Base-by-base conservation (phyloP, 2,888 invertebrate species). In the Caenorhabditis japonica region DNA sequence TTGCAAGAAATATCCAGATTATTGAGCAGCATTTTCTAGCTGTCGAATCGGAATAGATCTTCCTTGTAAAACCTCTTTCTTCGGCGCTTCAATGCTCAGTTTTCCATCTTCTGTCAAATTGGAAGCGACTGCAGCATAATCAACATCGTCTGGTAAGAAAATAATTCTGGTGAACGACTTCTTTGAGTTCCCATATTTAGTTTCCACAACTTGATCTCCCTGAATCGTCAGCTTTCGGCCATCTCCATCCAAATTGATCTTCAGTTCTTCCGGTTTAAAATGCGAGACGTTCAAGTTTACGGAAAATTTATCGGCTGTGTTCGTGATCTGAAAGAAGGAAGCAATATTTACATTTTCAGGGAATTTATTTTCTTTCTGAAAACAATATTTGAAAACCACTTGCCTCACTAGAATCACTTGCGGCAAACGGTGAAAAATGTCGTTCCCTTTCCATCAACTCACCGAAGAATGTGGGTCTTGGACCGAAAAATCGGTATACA, bases 201-300 rank as follows among this genome's bases (percentile, higher is more conserved):
- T 47, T 19, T 55, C 39, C 12, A 56, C 39, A 30, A 68, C 68
- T 30, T 68, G 68, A 4, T 61, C 46, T 25, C 61, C 73, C 44
- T 73, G 56, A 36, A 73, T 68, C 19, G 73, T 23, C 21, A 71
- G 52, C 15, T n/a, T 27, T 30, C 52, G 34, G 36, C 71, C 71
- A 10, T 71, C 62, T 43, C 71, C 71, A 10, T 71, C 62, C 51
- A 71, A 41, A 19, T 41, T 43, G 43, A 43, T 43, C 43, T 43
- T 90, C 87, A 93, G 93, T 88, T 89, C 51, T 89, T 88, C 0
- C 94, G 94, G 43, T 43, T 43, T 43, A 23, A 43, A 43, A 4
- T 43, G 43, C 2, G 43, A 8, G 13, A 43, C 43, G 21, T 23
- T 46, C 44, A 46, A 27, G 13, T 46, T 46, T 2, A 46, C 15